Conservation (phyloP, 92 coral and sea anemone species). For the Siderastrea radians region DNA sequence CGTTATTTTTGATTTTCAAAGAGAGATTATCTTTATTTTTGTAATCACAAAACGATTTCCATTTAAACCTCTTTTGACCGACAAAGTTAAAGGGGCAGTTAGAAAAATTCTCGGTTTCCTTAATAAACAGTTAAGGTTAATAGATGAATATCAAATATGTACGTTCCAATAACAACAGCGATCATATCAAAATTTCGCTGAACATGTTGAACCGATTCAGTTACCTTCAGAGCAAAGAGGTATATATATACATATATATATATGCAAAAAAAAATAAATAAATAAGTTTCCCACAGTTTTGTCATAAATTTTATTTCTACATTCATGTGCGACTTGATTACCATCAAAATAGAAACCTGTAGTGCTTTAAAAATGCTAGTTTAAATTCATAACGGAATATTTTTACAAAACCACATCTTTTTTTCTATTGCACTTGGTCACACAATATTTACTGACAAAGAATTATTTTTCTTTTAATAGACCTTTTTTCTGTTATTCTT, state of each 20-base stretch:
- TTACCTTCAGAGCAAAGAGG: no score
- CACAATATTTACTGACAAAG: background rate
- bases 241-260: background rate
- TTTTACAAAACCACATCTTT: background rate
- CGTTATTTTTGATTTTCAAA: background rate
- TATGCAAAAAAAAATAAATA: background rate
- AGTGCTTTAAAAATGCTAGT: background rate
- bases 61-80: background rate
- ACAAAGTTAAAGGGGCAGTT: background rate
- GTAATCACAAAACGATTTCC: background rate
- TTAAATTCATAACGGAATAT: background rate
- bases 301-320: background rate
- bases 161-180: background rate
- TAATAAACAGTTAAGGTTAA: background rate
- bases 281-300: background rate
- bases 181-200: background rate
- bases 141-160: background rate
- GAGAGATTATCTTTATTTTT: background rate
- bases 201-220: no score
- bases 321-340: background rate
- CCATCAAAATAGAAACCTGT: conserved; percentile 9
- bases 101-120: background rate
- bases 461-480: background rate
- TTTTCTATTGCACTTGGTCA: background rate
- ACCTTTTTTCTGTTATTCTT: no score